Percentiles rank a stretch among this genome's conserved stretches.
These are phyloP conservation scores for Tachyglossus aculeatus DNA, from an alignment of 2,797 vertebrate genomes.

Conservation along the genomic window DNA sequence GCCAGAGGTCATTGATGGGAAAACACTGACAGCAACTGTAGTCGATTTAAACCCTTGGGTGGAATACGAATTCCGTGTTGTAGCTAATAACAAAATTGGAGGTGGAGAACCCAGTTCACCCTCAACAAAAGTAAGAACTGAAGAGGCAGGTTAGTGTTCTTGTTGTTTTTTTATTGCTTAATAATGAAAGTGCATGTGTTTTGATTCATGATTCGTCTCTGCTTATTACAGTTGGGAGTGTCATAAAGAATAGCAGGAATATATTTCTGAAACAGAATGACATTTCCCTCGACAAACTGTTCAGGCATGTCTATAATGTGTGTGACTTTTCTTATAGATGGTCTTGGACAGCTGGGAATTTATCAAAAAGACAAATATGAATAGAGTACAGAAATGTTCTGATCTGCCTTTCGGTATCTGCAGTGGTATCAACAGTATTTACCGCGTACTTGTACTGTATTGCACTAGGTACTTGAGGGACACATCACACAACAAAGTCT, in stretches of 20 bases:
- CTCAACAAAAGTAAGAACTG: conserved; percentile 92
- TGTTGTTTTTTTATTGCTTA: conserved; percentile 43
- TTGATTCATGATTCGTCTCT: background rate
- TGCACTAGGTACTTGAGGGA: no score
- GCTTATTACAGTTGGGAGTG: background rate
- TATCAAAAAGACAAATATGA: no score
- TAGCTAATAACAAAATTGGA: conserved; percentile 90
- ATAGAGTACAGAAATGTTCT: no score
- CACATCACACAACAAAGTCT: no score
- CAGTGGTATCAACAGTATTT: no score
- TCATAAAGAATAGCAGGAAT: background rate
- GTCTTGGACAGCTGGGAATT: no score
- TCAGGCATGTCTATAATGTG: no score
- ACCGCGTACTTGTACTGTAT: no score
- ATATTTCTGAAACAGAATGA: no score
- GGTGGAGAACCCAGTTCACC: conserved; percentile 92
- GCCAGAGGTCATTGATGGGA: conserved; percentile 87
- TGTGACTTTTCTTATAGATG: no score
- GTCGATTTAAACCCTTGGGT: conserved; percentile 95
- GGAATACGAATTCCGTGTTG: conserved; percentile 95
- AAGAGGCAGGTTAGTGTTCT: conserved; percentile 91
- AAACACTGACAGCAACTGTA: conserved; percentile 87
- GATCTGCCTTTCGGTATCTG: no score
- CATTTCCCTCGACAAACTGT: no score
- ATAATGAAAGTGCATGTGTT: conserved; percentile 35